These are phyloP conservation scores for Lucilia sericata DNA, from an alignment of 1,140 invertebrate species.

Conservation along the genomic window DNA sequence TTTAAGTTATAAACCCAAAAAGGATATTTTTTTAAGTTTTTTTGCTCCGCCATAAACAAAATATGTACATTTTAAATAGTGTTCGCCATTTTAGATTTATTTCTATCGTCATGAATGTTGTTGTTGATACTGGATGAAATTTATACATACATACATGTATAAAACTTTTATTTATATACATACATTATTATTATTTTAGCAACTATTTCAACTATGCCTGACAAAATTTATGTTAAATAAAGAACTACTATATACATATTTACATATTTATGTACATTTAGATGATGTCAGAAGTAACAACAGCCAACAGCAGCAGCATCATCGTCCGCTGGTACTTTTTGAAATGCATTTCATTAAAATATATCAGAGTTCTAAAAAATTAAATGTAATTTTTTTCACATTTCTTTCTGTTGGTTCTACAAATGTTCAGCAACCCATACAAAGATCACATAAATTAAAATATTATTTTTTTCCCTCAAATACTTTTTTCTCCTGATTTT, in stretches of 20 bases:
- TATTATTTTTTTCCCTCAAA: no score
- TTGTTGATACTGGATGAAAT: no score
- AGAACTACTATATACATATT: no score
- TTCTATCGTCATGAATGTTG: no score
- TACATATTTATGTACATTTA: background rate
- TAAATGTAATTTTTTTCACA: no score
- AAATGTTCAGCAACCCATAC: no score
- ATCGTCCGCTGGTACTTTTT: background rate
- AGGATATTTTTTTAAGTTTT: background rate
- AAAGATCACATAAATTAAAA: no score
- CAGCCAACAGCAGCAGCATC: background rate
- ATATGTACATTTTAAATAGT: background rate
- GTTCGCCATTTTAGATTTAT: background rate
- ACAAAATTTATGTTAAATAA: conserved; percentile 6
- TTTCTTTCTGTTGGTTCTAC: no score
- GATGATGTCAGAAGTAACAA: no score
- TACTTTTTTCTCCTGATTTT: no score
- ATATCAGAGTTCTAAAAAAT: background rate
- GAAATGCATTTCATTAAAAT: background rate
- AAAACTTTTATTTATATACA: background rate
- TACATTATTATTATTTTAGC: background rate
- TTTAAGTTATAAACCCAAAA: background rate
- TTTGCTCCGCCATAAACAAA: background rate
- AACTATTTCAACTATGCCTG: background rate
- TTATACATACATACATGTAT: no score